A percentile compares a stretch with the other conserved stretches of the same genome.
Conservation (phyloP, 2,113 vertebrate species). For the Pao palembangensis region DNA sequence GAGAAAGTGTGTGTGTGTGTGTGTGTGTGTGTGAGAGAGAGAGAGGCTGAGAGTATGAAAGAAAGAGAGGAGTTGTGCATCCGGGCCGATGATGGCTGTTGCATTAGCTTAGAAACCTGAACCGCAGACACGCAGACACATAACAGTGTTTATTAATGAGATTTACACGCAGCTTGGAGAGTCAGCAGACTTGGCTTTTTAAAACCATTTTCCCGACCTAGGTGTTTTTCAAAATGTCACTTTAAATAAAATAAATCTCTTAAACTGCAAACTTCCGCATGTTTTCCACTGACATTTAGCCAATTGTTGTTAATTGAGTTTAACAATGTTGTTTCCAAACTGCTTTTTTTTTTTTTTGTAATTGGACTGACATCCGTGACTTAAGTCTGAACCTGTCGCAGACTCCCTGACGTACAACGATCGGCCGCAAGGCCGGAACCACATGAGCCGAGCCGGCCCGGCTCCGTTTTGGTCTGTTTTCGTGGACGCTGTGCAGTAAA, state of each 20-base stretch:
- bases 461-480: no score
- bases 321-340: no score
- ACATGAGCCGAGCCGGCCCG: no score
- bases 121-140: constrained; percentile 24
- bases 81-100: constrained; percentile 33
- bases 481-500: no score
- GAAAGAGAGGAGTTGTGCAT: constrained; percentile 18
- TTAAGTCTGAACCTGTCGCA: no score
- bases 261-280: background rate
- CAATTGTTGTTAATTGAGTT: background rate
- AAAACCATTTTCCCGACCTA: background rate
- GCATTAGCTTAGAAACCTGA: constrained; percentile 49
- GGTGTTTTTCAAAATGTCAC: background rate
- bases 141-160: constrained; percentile 44
- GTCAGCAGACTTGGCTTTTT: background rate
- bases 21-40: background rate
- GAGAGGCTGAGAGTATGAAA: constrained; percentile 13
- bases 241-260: background rate
- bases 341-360: no score
- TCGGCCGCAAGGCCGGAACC: no score
- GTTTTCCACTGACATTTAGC: background rate
- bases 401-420: no score
- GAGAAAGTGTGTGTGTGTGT: background rate
- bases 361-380: no score
- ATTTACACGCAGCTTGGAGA: constrained; percentile 8